Conservation (phyloP, 2,888 invertebrate genomes). For the Macaria liturata region DNA sequence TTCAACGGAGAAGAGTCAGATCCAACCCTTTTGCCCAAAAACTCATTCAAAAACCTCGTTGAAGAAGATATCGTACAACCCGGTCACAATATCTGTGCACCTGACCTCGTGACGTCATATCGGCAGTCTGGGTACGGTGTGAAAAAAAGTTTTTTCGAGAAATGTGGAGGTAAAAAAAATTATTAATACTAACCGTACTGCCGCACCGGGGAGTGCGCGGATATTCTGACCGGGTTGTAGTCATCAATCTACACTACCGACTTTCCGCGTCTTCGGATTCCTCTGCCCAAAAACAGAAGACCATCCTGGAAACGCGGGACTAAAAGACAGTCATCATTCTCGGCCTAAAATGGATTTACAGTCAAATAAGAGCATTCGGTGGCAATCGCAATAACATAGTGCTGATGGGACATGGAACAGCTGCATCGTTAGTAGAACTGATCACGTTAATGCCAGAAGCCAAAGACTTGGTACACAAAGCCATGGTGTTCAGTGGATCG, state of each 20-base stretch:
- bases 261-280: slow-evolving; percentile 88
- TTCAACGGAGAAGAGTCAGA: slow-evolving; percentile 60
- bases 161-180: too few species aligned
- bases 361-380: slow-evolving; percentile 65
- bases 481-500: slow-evolving; percentile 62
- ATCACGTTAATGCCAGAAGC: slow-evolving; percentile 56
- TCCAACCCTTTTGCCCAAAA: slow-evolving; percentile 39
- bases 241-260: slow-evolving; percentile 85
- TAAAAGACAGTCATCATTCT: slow-evolving; percentile 92
- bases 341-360: slow-evolving; percentile 88
- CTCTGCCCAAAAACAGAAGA: slow-evolving; percentile 81
- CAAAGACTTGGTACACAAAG: slow-evolving; percentile 56
- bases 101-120: too few species aligned
- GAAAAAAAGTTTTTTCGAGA: too few species aligned
- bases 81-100: too few species aligned
- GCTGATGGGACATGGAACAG: slow-evolving; percentile 91
- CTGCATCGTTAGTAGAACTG: slow-evolving; percentile 82
- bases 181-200: too few species aligned
- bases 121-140: too few species aligned
- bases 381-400: slow-evolving; percentile 88
- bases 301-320: slow-evolving; percentile 91
- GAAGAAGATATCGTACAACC: slow-evolving; percentile 84
- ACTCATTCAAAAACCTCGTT: slow-evolving; percentile 82
- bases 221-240: too few species aligned
- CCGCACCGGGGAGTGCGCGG: too few species aligned